Evolutionary conservation across 2,797 vertebrate genomes (phyloP), one percentile per base, ranked within the genome.

Genomic region (Propithecus deckenii): DNA sequence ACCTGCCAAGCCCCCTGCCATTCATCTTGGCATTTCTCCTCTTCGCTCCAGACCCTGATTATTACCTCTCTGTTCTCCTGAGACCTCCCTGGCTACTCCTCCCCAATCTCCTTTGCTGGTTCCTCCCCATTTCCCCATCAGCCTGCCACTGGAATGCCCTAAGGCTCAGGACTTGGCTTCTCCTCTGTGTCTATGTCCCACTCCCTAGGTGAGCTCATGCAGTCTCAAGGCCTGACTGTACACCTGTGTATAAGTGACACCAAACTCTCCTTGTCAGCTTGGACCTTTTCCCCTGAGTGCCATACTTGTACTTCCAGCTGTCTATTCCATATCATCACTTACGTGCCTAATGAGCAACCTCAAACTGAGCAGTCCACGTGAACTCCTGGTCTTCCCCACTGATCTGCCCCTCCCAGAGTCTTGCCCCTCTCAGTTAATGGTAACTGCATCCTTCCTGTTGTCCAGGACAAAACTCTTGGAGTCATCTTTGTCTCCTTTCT

Each of bases 1-100:
- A 28, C 18, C 35, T 57, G 0, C 25, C 48, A 15, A 14, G 1
- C 10, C 7, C 23, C 2, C 23, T 20, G 8, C 11, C 15, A 15
- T 30, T 91, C 55, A 79, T 23, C 72, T 32, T 23, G 35, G 11
- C 28, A 13, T 61, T 63, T 89, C 57, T 30, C 38, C 63, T 23
- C 10, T 2, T 63, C 43, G 57, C 61, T 65, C 38, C 4, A 23
- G 22, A 3, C 14, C 52, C 50, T 38, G 7, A 7, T 13, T 30
- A 13, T 28, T 25, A n/a, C 6, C 35, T 46, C 17, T 15, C 25
- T 50, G 4, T 52, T 78, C 23, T 72, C 61, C 87, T 35, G 10
- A 1, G 13, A 23, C 20, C 8, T 41, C 28, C 10, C 0, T 35
- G n/a, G 67, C 30, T 46, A 11, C 10, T 28, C 15, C 79, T 69